These are phyloP conservation scores for Acanthosoma haemorrhoidale DNA, from an alignment of 2,888 invertebrate species.

Conservation along the genomic window DNA sequence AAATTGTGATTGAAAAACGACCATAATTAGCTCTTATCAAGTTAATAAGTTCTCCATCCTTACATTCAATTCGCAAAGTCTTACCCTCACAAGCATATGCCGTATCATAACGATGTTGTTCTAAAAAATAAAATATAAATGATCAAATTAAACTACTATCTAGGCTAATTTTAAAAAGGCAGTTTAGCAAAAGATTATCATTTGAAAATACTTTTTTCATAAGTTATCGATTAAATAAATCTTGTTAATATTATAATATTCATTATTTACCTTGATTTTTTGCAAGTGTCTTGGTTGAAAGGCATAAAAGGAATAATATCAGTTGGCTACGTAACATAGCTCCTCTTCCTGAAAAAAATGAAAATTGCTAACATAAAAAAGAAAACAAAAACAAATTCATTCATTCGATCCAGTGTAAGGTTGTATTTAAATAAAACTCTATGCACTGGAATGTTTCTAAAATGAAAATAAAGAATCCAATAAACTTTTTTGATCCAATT, in stretches of 20 bases:
- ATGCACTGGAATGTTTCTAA: neutral
- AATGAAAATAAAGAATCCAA: neutral
- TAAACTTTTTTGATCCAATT: too few relatives aligned
- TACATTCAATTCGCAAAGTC: slow-evolving; percentile 80
- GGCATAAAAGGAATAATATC: slow-evolving; percentile 27
- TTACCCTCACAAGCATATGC: slow-evolving; percentile 93
- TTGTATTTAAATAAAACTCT: too few relatives aligned
- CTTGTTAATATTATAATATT: too few relatives aligned
- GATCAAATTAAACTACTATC: neutral
- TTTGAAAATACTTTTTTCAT: too few relatives aligned
- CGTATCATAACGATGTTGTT: slow-evolving; percentile 75
- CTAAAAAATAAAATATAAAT: slow-evolving; percentile 47
- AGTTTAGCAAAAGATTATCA: too few relatives aligned
- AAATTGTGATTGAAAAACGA: slow-evolving; percentile 88
- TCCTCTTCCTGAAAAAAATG: slow-evolving; percentile 26
- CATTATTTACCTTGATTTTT: slow-evolving; percentile 21
- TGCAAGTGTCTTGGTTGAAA: slow-evolving; percentile 28
- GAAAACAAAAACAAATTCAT: neutral
- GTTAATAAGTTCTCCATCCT: slow-evolving; percentile 81
- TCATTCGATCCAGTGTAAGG: neutral
- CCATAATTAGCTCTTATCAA: slow-evolving; percentile 92
- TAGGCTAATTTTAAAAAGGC: neutral
- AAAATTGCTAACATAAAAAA: too few relatives aligned
- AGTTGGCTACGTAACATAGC: slow-evolving; percentile 31
- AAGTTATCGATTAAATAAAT: too few relatives aligned